Evolutionary conservation across 2,797 vertebrate genomes (phyloP).

Genomic region (Enteromius mattozi): DNA sequence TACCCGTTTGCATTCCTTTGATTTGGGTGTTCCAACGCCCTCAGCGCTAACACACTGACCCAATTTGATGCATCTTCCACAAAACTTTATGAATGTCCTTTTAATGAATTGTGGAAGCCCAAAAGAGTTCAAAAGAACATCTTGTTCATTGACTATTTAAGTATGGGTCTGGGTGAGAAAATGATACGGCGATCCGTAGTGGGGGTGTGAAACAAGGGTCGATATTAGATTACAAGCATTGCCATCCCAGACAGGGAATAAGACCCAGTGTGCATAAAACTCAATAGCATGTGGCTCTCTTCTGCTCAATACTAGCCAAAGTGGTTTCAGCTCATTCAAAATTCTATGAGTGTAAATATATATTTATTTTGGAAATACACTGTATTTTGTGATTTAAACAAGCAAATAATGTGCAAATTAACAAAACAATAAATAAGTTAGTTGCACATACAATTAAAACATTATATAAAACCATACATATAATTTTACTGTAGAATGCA

Average conservation of each 20-base stretch:
- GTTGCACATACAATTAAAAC: neutral
- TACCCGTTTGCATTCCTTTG: conserved; percentile 44
- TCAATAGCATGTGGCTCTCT: neutral
- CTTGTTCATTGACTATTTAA: conserved; percentile 39
- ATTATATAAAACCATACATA: neutral
- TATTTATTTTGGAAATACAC: neutral
- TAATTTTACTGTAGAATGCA: neutral
- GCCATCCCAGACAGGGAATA: conserved; percentile 9
- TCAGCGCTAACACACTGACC: conserved; percentile 75
- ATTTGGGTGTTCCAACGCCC: conserved; percentile 74
- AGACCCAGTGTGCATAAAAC: neutral
- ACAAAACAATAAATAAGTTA: no score
- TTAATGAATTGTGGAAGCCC: conserved; percentile 33
- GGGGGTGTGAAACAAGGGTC: conserved; percentile 28
- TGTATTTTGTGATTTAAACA: neutral
- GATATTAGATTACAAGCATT: conserved; percentile 33
- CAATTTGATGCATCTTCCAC: conserved; percentile 65
- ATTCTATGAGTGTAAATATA: neutral
- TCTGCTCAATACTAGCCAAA: neutral
- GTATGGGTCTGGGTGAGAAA: conserved; percentile 9
- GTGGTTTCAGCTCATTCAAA: neutral
- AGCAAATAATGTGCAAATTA: neutral
- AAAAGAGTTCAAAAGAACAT: conserved; percentile 38
- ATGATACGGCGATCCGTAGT: neutral
- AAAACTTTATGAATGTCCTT: conserved; percentile 55